A percentile compares a stretch with the other conserved stretches of the same genome.
Evolutionary conservation across 2,888 invertebrate species (phyloP).

Genomic region (Ophonus ardosiacus): DNA sequence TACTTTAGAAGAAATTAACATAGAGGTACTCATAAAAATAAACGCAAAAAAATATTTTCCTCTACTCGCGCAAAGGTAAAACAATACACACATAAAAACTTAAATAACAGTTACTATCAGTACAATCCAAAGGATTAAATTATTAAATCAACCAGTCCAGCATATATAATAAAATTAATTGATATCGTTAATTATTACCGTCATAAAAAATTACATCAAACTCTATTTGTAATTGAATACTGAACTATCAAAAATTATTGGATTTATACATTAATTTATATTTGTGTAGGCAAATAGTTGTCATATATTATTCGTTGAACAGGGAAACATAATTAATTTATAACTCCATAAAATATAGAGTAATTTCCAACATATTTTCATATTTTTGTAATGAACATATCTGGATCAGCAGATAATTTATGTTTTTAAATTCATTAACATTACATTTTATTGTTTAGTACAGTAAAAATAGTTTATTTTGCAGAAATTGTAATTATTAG

Average conservation of each 20-base stretch:
- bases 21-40: background rate
- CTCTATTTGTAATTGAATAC: background rate
- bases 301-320: conserved; percentile 6
- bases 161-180: background rate
- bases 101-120: background rate
- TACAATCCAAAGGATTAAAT: background rate
- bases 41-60: too few relatives aligned
- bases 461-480: background rate
- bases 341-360: conserved; percentile 18
- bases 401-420: conserved; percentile 2
- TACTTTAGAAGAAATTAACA: background rate
- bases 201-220: background rate
- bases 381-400: conserved; percentile 7
- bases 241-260: conserved; percentile 44
- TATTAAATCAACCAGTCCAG: background rate
- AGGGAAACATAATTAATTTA: conserved; percentile 48
- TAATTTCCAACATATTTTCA: conserved; percentile 1
- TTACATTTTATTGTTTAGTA: background rate
- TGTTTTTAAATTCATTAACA: background rate
- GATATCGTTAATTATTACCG: background rate
- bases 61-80: too few relatives aligned
- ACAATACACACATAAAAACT: too few relatives aligned
- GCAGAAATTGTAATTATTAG: background rate
- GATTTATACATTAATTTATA: conserved; percentile 20
- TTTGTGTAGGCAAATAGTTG: background rate